Base-by-base conservation (phyloP, 2,797 vertebrate species). In the Molossus alvarezi region DNA sequence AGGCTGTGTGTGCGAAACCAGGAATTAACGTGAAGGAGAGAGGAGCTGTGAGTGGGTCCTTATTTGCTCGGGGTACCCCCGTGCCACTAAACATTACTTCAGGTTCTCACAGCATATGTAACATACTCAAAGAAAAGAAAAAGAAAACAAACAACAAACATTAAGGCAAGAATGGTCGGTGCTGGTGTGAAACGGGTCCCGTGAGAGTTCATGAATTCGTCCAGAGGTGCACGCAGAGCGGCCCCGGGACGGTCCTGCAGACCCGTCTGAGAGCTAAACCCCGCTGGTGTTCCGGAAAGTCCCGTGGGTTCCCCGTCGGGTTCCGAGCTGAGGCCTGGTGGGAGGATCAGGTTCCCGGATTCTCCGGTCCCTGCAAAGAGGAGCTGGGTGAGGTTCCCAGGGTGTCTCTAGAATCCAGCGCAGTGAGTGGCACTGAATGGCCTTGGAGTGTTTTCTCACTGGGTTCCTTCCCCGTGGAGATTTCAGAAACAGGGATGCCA, bases 371-470 rank as follows among this genome's bases (percentile, higher is more conserved):
- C 64, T 73, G 75, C 58, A 84, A 91, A 91, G 57, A 48, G 41
- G 20, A 15, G 45, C 29, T 29, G 27, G 41, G 21, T 48, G 51
- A 6, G 57, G 6, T 25, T 88, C 20, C 82, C 79, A 67, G 45
- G 75, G 55, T 53, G 55, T 48, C 25, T 79, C 33, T 25, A 67
- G 18, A 62, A 25, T 75, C 45, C 79, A 53, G 7, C 64, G 9
- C 77, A 82, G 72, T 67, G 58, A 62, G 45, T 80, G 71, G 55
- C 29, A 69, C 25, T 17, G 67, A 15, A 14, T 94, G 17, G 23
- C 53, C 45, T 41, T 76, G 69, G 29, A 77, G 25, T 86, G 11
- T 62, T 89, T 91, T 69, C 69, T 89, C 60, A 58, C 77, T 91
- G 69, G 82, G 29, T 95, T 89, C 21, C 64, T 72, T 93, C 12